Evolutionary conservation across 2,797 vertebrate genomes (phyloP).

Genomic region (Pelobates cultripes): DNA sequence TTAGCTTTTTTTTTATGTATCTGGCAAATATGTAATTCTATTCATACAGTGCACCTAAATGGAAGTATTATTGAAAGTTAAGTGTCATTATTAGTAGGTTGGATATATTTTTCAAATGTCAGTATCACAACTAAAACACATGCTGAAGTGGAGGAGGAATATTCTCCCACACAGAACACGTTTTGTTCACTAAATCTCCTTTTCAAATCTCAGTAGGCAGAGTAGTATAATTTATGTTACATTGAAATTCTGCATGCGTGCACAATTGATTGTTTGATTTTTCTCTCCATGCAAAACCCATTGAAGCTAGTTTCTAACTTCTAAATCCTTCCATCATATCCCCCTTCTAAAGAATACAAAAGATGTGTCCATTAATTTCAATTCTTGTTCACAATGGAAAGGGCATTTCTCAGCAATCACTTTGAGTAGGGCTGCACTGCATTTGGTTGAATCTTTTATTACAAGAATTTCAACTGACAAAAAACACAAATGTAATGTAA

Average conservation of each 20-base stretch:
- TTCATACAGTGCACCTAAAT: constrained; percentile 31
- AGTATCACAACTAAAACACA: constrained; percentile 27
- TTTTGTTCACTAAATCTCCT: constrained; percentile 39
- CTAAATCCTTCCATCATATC: too few species aligned
- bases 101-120: constrained; percentile 41
- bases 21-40: constrained; percentile 17
- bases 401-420: too few species aligned
- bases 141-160: constrained; percentile 43
- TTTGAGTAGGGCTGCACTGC: too few species aligned
- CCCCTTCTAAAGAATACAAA: too few species aligned
- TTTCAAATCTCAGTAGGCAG: constrained; percentile 30
- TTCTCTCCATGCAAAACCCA: too few species aligned
- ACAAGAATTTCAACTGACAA: too few species aligned
- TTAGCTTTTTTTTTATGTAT: not conserved
- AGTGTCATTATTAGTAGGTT: constrained; percentile 24
- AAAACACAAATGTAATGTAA: too few species aligned
- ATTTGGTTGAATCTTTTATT: too few species aligned
- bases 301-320: too few species aligned
- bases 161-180: constrained; percentile 31
- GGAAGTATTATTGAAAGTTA: constrained; percentile 17
- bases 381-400: too few species aligned
- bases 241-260: not conserved
- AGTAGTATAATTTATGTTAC: constrained; percentile 33
- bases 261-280: too few species aligned
- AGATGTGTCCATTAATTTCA: too few species aligned